Conservation (phyloP, 2,113 vertebrate genomes). For the Sorex araneus region DNA sequence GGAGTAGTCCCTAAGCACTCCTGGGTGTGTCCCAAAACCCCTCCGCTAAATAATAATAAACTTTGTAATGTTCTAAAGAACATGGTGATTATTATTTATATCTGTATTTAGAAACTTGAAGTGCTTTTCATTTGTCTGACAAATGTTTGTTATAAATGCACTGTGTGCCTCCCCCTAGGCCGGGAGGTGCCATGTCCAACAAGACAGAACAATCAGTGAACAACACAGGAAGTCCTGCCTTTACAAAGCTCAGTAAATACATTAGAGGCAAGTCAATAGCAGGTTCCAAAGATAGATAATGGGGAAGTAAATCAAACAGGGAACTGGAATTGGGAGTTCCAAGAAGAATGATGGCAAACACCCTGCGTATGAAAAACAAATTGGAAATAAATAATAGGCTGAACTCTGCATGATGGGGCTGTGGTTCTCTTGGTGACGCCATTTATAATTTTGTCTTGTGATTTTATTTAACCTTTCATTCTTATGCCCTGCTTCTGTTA, state of each 20-base stretch:
- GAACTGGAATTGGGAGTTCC: not conserved
- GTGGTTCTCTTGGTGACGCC: not conserved
- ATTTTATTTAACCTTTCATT: not conserved
- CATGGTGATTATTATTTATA: not conserved
- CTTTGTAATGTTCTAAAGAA: not conserved
- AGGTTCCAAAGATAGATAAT: not conserved
- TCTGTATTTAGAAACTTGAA: conserved; percentile 23
- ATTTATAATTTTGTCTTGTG: not conserved
- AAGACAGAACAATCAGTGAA: not conserved
- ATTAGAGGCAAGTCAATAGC: not conserved
- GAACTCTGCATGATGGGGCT: not conserved
- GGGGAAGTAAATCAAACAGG: not conserved
- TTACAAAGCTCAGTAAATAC: not conserved
- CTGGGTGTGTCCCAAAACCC: no score
- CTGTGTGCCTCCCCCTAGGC: not conserved
- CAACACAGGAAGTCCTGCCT: not conserved
- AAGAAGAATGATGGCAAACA: not conserved
- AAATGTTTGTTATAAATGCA: not conserved
- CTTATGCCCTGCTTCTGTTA: not conserved
- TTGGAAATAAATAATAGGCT: not conserved
- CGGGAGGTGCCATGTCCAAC: not conserved
- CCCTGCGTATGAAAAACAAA: conserved; percentile 16
- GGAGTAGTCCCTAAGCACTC: no score
- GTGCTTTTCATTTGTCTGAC: not conserved
- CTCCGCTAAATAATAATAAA: no score